Evolutionary conservation across 2,113 vertebrate species (phyloP).

Genomic region (Heptranchias perlo): DNA sequence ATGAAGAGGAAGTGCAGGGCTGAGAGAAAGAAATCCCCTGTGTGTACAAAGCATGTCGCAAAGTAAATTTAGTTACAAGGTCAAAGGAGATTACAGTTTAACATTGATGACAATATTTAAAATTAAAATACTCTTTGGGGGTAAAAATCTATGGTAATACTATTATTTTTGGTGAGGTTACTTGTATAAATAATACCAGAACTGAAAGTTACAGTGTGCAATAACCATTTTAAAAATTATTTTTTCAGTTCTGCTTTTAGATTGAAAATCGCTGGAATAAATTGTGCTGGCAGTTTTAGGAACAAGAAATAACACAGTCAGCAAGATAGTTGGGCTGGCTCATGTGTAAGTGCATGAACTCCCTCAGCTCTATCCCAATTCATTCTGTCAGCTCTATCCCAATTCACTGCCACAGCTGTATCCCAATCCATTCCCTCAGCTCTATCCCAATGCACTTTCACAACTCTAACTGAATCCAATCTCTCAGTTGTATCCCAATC

Average conservation of each 20-base stretch:
- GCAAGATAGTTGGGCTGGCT: background rate
- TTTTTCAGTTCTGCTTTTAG: slow-evolving; percentile 25
- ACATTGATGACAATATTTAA: background rate
- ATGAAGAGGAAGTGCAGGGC: background rate
- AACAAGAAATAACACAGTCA: background rate
- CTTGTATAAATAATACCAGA: background rate
- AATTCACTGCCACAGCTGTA: background rate
- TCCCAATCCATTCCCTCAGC: background rate
- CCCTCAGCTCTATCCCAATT: background rate
- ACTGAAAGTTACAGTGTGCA: background rate
- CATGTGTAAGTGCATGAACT: background rate
- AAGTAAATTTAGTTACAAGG: background rate
- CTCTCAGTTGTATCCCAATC: background rate
- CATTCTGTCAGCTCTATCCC: background rate
- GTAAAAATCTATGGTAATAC: background rate
- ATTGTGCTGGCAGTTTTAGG: too few relatives aligned
- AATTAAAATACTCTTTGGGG: background rate
- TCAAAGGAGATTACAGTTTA: background rate
- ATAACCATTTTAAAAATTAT: background rate
- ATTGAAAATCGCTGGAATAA: background rate
- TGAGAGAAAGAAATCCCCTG: background rate
- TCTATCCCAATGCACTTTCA: background rate
- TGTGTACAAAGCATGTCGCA: background rate
- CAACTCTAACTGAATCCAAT: background rate
- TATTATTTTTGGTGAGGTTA: background rate